Evolutionary conservation across 2,797 vertebrate genomes (phyloP).

Genomic region (Cephalopachus bancanus): DNA sequence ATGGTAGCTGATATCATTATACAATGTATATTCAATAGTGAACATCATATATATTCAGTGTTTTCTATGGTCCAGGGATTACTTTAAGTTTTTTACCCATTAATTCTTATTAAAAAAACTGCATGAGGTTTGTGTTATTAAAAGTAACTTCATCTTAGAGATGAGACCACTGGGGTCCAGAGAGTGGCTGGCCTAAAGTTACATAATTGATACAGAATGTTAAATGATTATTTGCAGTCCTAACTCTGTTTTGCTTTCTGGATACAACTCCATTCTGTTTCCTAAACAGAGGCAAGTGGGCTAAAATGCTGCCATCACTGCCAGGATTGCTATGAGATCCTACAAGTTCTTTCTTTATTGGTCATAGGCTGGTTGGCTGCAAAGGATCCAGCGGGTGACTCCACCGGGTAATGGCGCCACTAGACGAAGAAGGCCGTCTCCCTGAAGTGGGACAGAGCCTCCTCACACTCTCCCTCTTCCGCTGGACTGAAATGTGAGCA

Average conservation of each 20-base stretch:
- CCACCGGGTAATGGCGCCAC: neutral
- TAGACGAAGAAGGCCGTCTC: neutral
- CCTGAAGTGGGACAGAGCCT: accelerated
- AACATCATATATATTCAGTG: neutral
- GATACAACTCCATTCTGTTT: neutral
- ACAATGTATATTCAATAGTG: neutral
- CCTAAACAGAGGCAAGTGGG: neutral
- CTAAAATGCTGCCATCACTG: neutral
- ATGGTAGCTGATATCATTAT: neutral
- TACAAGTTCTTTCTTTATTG: neutral
- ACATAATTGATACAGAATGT: neutral
- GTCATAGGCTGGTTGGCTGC: neutral
- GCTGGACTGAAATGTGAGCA: neutral
- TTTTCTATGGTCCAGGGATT: neutral
- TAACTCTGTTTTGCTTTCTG: neutral
- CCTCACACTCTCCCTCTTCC: neutral
- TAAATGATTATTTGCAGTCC: neutral
- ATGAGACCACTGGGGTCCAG: neutral
- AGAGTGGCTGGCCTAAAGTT: neutral
- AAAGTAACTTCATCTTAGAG: neutral
- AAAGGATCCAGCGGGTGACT: neutral
- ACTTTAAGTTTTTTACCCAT: neutral
- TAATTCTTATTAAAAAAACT: neutral
- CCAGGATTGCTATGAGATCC: no score
- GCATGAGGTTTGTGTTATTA: neutral